Base-by-base conservation (phyloP, 2,797 vertebrate genomes). In the Mus caroli region DNA sequence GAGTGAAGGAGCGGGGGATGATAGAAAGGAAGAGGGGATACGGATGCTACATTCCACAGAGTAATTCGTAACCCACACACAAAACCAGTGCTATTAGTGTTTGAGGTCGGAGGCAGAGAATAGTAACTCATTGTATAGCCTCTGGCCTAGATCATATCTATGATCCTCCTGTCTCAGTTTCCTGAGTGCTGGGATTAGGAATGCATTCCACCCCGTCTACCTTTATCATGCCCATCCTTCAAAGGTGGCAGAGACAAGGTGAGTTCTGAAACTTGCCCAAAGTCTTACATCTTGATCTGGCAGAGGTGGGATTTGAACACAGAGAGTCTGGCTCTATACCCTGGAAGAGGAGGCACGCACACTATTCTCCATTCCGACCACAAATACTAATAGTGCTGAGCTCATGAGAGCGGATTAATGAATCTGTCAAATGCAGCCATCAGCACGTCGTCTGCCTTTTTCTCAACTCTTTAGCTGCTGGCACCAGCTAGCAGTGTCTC, bases 301-400 rank as follows among this genome's bases (percentile, higher is more conserved):
- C 37, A 87, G 87, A 56, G 56, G 71, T 82, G 31, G 56, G 62
- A 87, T 76, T 85, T 94, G 58, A 94, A 80, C 50, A 79, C 50
- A 20, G 34, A 90, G 40, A 24, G 6, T 82, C 71, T 58, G 80
- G n/a, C 17, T 43, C 71, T 19, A 1, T 9, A 26, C 40, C 34
- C 75, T 75, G 85, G 64, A 78, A 50, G 13, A 24, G 10, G 26
- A 13, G n/a, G 37, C 31, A 17, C 3, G 46, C 0, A 19, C 10
- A 9, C 76, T 71, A 71, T n/a, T 71, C 67, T 71, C 67, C 15
- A 37, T 6, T 34, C 34, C 2, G 14, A 37, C 67, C 67, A 71
- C 67, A 71, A 71, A 69, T n/a, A 19, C 64, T 67, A 67, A 15
- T 15, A 67, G 64, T 15, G 31, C 64, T 69, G 67, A 9, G n/a